phyloP scores from a whole-genome alignment of 2,888 invertebrate genomes.

The Oligia strigilis region DNA sequence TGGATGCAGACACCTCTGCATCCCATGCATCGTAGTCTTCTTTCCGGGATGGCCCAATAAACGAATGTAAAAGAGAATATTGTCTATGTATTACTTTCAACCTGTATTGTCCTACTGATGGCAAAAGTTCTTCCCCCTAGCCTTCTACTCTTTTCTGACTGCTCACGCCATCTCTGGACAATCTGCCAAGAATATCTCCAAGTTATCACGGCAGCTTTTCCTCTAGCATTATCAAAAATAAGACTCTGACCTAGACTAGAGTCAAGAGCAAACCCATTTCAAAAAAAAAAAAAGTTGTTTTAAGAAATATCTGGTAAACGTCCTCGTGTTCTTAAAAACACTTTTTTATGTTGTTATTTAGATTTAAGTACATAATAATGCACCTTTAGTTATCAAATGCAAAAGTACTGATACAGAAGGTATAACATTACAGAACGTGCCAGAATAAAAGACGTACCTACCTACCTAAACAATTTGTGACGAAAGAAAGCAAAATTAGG shows the following conservation, averaged over 20 bases:
- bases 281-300: no score
- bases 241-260: not conserved
- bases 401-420: not conserved
- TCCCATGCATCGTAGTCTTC: no score
- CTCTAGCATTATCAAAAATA: not conserved
- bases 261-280: no score
- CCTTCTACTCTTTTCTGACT: not conserved
- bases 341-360: not conserved
- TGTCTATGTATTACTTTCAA: no score
- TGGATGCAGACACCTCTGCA: no score
- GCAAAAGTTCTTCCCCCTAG: not conserved
- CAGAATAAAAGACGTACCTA: not conserved
- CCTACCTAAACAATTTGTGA: no score
- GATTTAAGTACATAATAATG: not conserved
- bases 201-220: not conserved
- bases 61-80: no score
- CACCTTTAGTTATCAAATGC: not conserved
- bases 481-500: conserved; percentile 6
- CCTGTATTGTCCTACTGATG: no score
- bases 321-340: not conserved
- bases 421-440: not conserved
- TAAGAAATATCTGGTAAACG: not conserved
- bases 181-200: no score
- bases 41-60: no score
- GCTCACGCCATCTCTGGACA: no score